Base-by-base conservation (phyloP, 2,888 invertebrate genomes). In the Platycheirus rosarum region DNA sequence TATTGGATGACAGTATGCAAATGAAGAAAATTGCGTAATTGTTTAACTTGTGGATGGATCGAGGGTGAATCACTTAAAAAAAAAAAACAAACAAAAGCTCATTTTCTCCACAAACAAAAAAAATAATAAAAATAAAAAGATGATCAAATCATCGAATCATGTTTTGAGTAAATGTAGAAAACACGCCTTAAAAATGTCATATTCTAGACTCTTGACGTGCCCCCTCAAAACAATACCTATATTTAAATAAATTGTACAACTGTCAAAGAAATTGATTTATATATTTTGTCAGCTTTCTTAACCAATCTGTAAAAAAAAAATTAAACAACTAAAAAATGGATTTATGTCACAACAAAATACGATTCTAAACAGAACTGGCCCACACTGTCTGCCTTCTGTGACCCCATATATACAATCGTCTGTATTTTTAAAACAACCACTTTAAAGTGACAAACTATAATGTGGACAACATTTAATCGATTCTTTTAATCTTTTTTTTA, bases 401-500 rank as follows among this genome's bases (percentile, higher is more conserved):
- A 70, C n/a, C 40, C 20, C 42, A 60, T 57, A 14, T 35, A 16
- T 14, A 18, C 48, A 26, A 40, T 26, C 40, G 23, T 69, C 48
- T n/a, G 37, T 44, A 26, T 57, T 20, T 20, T 9, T 29, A 26
- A n/a, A 20, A 44, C 20, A 13, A 57, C 40, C 42, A 18, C 18
- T 51, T 60, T 26, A 60, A 42, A 42, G 48, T 70, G 42, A 73
- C 37, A 73, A 73, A 73, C 20, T 53, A 37, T 55, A 16, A 44
- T 20, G 37, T 35, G 46, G 20, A 46, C 35, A 63, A 20, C 66
- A 46, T 37, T 32, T 57, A 53, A 68, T 68, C 29, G 60, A 75
- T 60, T 44, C 23, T 51, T 37, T 53, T 49, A 65, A 73, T 57
- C 65, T 37, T 40, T 74, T 74, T 57, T 74, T 74, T 57, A 60